These are phyloP conservation scores for Galbula dea DNA, from an alignment of 2,113 vertebrate species.

Conservation along the genomic window DNA sequence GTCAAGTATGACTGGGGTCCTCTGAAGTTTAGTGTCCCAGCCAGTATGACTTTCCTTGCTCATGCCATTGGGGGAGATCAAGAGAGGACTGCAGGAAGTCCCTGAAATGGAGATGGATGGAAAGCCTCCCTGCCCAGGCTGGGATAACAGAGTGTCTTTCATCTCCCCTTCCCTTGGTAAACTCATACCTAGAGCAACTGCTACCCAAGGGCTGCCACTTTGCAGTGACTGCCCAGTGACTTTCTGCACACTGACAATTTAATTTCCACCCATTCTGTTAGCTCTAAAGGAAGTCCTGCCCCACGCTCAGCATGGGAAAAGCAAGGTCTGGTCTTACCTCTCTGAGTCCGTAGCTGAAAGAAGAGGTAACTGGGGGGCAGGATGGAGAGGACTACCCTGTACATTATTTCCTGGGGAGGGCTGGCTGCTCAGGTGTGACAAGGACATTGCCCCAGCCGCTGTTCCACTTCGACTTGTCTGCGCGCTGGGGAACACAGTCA, in stretches of 20 bases:
- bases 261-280: slow-evolving; percentile 14
- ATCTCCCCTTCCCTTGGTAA: not conserved
- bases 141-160: not conserved
- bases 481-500: slow-evolving; percentile 67
- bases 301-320: not conserved
- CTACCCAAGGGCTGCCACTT: not conserved
- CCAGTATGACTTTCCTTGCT: not conserved
- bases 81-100: not conserved
- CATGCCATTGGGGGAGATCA: not conserved
- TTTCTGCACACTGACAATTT: not conserved
- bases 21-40: not conserved
- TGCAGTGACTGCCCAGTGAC: no score
- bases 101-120: not conserved
- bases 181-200: not conserved
- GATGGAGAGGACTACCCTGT: slow-evolving; percentile 73
- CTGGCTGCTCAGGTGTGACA: slow-evolving; percentile 71
- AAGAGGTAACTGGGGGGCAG: slow-evolving; percentile 68
- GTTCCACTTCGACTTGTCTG: slow-evolving; percentile 66
- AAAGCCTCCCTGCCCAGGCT: not conserved
- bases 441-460: slow-evolving; percentile 62
- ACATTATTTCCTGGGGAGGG: slow-evolving; percentile 70
- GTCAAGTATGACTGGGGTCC: not conserved
- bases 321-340: slow-evolving; percentile 70
- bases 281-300: slow-evolving; percentile 11
- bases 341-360: slow-evolving; percentile 70